Conservation (phyloP, 2,797 vertebrate genomes). For the Lutjanus argentimaculatus region DNA sequence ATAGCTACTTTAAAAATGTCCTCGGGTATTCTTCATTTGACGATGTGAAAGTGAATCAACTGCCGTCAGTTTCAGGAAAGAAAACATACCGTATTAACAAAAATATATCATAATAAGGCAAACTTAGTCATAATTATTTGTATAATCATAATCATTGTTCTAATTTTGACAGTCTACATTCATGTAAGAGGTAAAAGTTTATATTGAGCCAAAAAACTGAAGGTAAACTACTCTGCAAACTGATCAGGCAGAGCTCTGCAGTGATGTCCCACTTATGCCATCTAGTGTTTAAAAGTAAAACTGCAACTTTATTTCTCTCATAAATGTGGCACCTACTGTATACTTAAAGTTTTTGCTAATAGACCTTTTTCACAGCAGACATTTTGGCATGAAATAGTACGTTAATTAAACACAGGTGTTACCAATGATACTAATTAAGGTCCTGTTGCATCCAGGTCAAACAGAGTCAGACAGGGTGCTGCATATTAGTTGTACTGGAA, state of each 20-base stretch:
- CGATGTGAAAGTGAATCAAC: neutral
- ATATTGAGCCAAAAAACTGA: neutral
- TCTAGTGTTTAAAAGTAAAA: slow-evolving; percentile 30
- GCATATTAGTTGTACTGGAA: no score
- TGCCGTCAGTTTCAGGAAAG: neutral
- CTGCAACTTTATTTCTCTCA: neutral
- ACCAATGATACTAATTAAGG: no score
- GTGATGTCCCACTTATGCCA: slow-evolving; percentile 7
- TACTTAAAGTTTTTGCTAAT: neutral
- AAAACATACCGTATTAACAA: neutral
- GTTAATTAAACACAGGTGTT: no score
- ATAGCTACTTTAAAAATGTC: neutral
- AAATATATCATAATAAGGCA: neutral
- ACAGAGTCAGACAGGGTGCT: no score
- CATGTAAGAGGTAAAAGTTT: neutral
- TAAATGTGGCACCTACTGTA: neutral
- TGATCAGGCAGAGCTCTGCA: neutral
- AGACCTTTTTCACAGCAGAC: no score
- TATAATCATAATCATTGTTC: neutral
- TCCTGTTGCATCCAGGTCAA: no score
- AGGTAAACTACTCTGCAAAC: neutral
- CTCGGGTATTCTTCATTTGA: neutral
- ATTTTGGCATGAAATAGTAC: no score
- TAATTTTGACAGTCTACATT: no score
- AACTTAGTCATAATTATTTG: neutral